Conservation (phyloP, 2,797 vertebrate genomes). For the Gadopsis marmoratus region DNA sequence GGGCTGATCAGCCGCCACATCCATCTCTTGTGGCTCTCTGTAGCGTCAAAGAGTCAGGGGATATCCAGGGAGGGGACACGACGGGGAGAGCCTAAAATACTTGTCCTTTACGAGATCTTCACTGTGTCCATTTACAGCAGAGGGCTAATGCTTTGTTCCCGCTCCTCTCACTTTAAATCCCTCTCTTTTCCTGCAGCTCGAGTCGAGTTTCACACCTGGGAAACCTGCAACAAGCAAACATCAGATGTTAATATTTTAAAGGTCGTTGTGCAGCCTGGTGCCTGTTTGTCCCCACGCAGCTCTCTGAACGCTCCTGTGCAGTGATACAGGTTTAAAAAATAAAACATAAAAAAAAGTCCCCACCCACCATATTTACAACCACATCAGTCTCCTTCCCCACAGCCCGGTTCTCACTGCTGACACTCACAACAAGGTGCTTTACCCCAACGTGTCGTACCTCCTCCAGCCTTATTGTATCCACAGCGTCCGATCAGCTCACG, state of each 20-base stretch:
- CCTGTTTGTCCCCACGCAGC: constrained; percentile 19
- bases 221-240: constrained; percentile 73
- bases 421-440: not conserved
- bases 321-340: constrained; percentile 21
- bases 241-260: constrained; percentile 55
- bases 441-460: constrained; percentile 42
- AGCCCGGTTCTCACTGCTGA: not conserved
- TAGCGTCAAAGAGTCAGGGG: constrained; percentile 3
- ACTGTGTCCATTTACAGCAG: constrained; percentile 50
- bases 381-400: constrained; percentile 2
- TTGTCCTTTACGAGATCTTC: constrained; percentile 46
- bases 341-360: not conserved
- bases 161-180: constrained; percentile 41
- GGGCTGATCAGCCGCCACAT: constrained; percentile 91
- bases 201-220: constrained; percentile 53
- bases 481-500: constrained; percentile 19
- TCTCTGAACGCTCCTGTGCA: constrained; percentile 1
- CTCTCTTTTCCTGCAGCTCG: constrained; percentile 40
- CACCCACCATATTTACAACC: constrained; percentile 16
- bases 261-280: constrained; percentile 13
- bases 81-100: constrained; percentile 6
- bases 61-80: constrained; percentile 57
- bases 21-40: constrained; percentile 73
- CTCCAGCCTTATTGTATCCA: constrained; percentile 23
- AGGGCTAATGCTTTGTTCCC: constrained; percentile 1